Evolutionary conservation across 2,888 invertebrate species (phyloP).

Genomic region (Neoitamus cyanurus): DNA sequence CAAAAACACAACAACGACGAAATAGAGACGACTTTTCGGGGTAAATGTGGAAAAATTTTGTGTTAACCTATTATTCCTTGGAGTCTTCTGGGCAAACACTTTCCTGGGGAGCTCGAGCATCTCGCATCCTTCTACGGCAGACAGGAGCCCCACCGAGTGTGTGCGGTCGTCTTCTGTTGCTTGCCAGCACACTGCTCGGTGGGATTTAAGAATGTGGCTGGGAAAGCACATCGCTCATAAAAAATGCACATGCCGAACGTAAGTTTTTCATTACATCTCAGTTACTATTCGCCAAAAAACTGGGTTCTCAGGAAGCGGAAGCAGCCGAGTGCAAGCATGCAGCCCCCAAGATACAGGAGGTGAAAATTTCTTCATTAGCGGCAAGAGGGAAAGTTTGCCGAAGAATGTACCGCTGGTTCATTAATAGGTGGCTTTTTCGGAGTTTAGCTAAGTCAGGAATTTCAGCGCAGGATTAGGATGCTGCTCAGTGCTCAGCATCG

Average conservation of each 20-base stretch:
- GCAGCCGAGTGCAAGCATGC: background rate
- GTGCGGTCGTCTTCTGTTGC: background rate
- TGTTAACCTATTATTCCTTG: constrained; percentile 40
- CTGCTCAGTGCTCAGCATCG: background rate
- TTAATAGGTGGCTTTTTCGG: constrained; percentile 44
- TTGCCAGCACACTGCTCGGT: background rate
- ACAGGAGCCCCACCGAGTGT: background rate
- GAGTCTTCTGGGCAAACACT: constrained; percentile 3
- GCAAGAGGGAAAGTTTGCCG: constrained; percentile 22
- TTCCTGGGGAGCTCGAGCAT: background rate
- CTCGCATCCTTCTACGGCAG: background rate
- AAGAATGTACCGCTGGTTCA: constrained; percentile 32
- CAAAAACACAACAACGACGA: background rate
- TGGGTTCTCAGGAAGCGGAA: constrained; percentile 18
- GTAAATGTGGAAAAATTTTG: constrained; percentile 39
- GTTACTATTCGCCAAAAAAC: constrained; percentile 38
- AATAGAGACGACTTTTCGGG: constrained; percentile 39
- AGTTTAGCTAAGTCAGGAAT: background rate
- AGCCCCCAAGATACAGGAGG: background rate
- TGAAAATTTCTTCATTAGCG: constrained; percentile 28
- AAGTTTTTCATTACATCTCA: constrained; percentile 44
- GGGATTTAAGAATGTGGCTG: constrained; percentile 8
- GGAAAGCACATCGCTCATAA: constrained; percentile 29
- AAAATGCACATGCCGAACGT: constrained; percentile 13
- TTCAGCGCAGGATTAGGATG: constrained; percentile 26